Evolutionary conservation across 1,140 invertebrate genomes (phyloP).

Genomic region (Ruditapes philippinarum): DNA sequence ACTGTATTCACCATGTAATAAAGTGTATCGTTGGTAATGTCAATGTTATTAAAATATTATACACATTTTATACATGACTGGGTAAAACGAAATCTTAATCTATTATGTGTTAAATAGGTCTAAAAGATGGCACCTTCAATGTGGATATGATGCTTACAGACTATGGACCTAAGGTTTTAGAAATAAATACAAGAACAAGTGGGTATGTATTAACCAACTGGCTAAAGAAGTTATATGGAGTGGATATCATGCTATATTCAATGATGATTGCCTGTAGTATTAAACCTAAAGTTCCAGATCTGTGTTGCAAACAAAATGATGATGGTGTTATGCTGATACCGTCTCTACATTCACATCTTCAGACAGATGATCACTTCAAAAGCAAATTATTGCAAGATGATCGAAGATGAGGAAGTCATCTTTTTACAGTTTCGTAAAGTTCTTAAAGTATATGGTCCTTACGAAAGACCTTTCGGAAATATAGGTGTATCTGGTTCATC

Average conservation of each 20-base stretch:
- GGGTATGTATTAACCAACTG: slow-evolving; percentile 74
- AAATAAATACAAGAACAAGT: slow-evolving; percentile 77
- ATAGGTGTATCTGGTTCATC: slow-evolving; percentile 64
- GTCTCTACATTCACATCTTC: slow-evolving; percentile 56
- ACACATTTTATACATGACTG: no score
- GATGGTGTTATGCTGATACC: slow-evolving; percentile 74
- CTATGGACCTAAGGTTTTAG: slow-evolving; percentile 74
- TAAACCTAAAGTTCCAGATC: slow-evolving; percentile 54
- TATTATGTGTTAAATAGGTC: slow-evolving; percentile 17
- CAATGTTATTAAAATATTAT: no score
- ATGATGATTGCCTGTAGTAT: slow-evolving; percentile 69
- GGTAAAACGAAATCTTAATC: neutral
- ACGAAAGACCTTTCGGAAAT: slow-evolving; percentile 69
- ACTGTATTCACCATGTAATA: no score
- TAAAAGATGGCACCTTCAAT: slow-evolving; percentile 73
- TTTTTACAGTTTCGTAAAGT: neutral
- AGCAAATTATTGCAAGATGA: slow-evolving; percentile 49
- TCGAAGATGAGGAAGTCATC: slow-evolving; percentile 25
- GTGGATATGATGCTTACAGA: slow-evolving; percentile 76
- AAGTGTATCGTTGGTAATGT: no score
- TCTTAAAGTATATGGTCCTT: neutral
- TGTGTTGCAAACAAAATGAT: neutral
- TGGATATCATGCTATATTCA: slow-evolving; percentile 68
- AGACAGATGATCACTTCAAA: slow-evolving; percentile 26
- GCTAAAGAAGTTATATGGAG: slow-evolving; percentile 67